These are phyloP conservation scores for Gallirallus australis DNA, from an alignment of 2,797 vertebrate genomes.

Conservation along the genomic window DNA sequence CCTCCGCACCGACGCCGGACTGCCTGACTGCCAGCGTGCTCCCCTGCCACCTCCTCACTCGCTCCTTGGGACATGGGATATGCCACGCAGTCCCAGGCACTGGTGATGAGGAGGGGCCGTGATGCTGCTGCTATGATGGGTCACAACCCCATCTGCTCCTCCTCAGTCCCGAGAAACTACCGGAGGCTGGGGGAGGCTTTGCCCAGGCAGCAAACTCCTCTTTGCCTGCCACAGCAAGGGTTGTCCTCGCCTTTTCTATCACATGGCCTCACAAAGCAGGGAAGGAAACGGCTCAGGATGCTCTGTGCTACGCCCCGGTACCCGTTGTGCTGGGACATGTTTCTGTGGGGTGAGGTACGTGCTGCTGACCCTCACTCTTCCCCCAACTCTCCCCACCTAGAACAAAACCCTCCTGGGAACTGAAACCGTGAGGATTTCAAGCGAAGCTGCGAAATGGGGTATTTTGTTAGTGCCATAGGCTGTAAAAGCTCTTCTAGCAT, in stretches of 20 bases:
- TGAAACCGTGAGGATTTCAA: neutral
- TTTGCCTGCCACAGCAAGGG: rapidly evolving
- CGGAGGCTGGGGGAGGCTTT: neutral
- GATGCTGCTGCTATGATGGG: neutral
- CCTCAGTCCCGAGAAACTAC: neutral
- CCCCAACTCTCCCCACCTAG: neutral
- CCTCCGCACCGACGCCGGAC: neutral
- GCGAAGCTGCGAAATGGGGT: neutral
- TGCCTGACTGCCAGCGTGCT: rapidly evolving
- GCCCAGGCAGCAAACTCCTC: neutral
- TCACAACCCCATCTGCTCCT: neutral
- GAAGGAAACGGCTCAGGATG: neutral
- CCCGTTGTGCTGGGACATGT: rapidly evolving
- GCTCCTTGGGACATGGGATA: rapidly evolving
- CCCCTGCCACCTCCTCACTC: neutral
- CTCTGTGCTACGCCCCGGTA: rapidly evolving
- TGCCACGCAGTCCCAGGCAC: neutral
- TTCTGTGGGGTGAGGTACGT: neutral
- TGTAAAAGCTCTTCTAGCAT: neutral
- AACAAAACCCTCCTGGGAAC: neutral
- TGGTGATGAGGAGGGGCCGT: neutral
- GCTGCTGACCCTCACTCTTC: neutral
- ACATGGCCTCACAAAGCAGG: neutral
- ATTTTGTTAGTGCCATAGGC: neutral
- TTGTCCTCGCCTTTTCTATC: neutral